Conservation (phyloP, 2,113 vertebrate genomes). For the Rafetus swinhoei region DNA sequence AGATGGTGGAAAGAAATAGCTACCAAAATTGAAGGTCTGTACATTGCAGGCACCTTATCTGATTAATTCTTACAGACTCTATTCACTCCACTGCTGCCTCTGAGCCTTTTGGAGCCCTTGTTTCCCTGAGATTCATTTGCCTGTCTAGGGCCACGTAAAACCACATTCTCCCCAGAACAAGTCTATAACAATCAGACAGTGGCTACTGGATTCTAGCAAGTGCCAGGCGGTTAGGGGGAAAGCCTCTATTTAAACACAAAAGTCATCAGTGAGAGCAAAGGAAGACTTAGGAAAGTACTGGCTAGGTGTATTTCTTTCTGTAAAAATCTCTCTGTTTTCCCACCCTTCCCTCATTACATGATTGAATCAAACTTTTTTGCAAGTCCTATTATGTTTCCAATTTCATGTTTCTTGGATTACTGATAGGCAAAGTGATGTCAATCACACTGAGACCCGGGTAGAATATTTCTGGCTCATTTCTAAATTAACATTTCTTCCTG, state of each 20-base stretch:
- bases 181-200: not conserved
- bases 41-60: not conserved
- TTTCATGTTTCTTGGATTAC: not conserved
- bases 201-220: not conserved
- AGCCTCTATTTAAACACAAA: not conserved
- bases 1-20: not conserved
- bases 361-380: not conserved
- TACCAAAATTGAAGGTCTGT: not conserved
- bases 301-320: not conserved
- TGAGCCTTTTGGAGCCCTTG: not conserved
- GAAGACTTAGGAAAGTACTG: not conserved
- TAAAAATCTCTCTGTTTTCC: not conserved
- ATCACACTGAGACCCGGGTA: not conserved
- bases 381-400: not conserved
- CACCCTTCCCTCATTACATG: not conserved
- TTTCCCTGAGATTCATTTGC: not conserved
- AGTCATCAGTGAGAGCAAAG: not conserved
- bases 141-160: not conserved
- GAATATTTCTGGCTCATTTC: not conserved
- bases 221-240: not conserved
- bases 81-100: not conserved
- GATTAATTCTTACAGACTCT: not conserved
- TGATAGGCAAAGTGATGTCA: not conserved
- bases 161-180: not conserved
- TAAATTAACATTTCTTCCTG: not conserved